Percentiles rank a stretch among this genome's conserved stretches.
phyloP scores from a whole-genome alignment of 2,888 invertebrate genomes.

The Fragum sueziense region DNA sequence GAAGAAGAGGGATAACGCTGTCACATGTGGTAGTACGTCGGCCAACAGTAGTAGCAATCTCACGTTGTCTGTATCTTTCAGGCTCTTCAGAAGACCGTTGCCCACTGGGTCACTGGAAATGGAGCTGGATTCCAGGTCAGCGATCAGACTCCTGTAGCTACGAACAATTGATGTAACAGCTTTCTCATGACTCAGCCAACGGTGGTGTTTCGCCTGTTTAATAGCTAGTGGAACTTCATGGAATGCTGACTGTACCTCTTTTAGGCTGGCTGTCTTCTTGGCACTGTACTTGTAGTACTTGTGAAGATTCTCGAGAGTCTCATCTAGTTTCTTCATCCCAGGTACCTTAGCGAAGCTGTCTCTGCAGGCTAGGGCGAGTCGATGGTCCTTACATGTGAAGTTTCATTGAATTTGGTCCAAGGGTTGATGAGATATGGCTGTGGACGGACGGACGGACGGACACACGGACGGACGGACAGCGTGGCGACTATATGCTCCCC shows the following conservation, averaged over 20 bases:
- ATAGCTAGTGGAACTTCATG: slow-evolving; percentile 42
- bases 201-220: slow-evolving; percentile 57
- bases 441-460: no score
- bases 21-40: slow-evolving; percentile 49
- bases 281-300: slow-evolving; percentile 5
- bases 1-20: slow-evolving; percentile 28
- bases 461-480: no score
- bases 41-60: slow-evolving; percentile 28
- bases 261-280: slow-evolving; percentile 36
- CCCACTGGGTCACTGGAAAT: slow-evolving; percentile 42
- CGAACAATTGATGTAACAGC: slow-evolving; percentile 43
- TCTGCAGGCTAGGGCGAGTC: slow-evolving; percentile 45
- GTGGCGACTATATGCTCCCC: no score
- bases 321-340: not conserved
- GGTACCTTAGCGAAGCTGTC: slow-evolving; percentile 32
- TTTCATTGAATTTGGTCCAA: no score
- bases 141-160: slow-evolving; percentile 31
- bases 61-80: slow-evolving; percentile 37
- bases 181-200: slow-evolving; percentile 56
- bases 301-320: not conserved
- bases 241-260: slow-evolving; percentile 44
- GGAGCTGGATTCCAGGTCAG: slow-evolving; percentile 44
- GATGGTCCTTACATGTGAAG: slow-evolving; percentile 45
- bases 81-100: slow-evolving; percentile 47
- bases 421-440: no score